Percentiles rank a stretch among this genome's conserved stretches.
These are phyloP conservation scores for Linepithema humile DNA, from an alignment of 1,140 invertebrate genomes.

Conservation along the genomic window DNA sequence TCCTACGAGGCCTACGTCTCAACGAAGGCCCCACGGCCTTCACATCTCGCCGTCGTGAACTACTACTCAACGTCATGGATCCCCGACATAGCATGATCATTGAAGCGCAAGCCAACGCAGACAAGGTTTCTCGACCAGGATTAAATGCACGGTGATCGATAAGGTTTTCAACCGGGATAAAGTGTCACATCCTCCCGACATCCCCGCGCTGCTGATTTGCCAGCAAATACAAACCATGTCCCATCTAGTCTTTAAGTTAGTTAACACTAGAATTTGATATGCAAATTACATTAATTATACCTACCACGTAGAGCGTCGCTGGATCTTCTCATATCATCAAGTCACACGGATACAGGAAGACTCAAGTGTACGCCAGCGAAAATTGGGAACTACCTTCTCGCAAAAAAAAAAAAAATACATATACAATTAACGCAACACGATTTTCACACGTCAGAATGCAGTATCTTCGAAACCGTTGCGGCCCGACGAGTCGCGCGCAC, in stretches of 20 bases:
- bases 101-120: constrained; percentile 34
- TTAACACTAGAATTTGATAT: constrained; percentile 81
- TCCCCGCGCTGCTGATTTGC: constrained; percentile 23
- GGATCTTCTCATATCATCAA: constrained; percentile 71
- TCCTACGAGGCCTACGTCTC: constrained; percentile 25
- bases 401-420: too few relatives aligned
- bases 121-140: constrained; percentile 58
- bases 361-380: constrained; percentile 60
- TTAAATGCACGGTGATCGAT: constrained; percentile 41
- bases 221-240: constrained; percentile 56
- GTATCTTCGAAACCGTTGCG: constrained; percentile 45
- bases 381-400: too few relatives aligned
- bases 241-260: constrained; percentile 82
- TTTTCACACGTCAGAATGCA: constrained; percentile 21
- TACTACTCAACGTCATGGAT: constrained; percentile 41
- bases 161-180: constrained; percentile 59
- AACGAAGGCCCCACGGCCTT: too few relatives aligned
- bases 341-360: constrained; percentile 66
- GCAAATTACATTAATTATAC: constrained; percentile 80
- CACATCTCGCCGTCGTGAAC: constrained; percentile 43
- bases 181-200: constrained; percentile 41
- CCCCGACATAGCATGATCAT: constrained; percentile 44
- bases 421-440: constrained; percentile 31
- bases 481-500: constrained; percentile 6
- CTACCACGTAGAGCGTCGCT: constrained; percentile 82